Evolutionary conservation across 2,113 vertebrate species (phyloP), one percentile per base, ranked within the genome.

Genomic region (Sylvilagus bachmani): DNA sequence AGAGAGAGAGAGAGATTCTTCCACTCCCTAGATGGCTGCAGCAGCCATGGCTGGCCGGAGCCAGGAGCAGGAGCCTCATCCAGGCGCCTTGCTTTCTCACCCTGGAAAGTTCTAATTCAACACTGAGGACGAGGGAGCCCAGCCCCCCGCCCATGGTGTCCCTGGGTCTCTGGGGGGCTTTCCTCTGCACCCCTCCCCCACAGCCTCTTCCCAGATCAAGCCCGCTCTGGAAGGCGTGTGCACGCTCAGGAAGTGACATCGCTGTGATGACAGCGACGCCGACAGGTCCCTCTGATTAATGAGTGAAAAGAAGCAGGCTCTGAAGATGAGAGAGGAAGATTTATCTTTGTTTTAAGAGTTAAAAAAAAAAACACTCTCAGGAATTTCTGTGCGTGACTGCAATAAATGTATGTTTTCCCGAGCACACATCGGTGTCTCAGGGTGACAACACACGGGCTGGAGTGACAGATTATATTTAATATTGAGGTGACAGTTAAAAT

Each of bases 261-360:
- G 62, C 17, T 19, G 70, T 67, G 36, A 82, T 94, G 88, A 92
- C 53, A 86, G 90, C 21, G 6, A 62, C 62, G 27, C 44, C 38
- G 81, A 88, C 94, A 73, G 77, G 73, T 81, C 77, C 80, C 36
- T 44, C 27, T 93, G 93, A 84, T 89, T 93, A 88, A 96, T 73
- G 70, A 95, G 82, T 71, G 22, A 66, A 82, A 95, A 96, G 66
- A 89, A 89, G 24, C 53, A 29, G 58, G 75, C 66, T 6, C 44
- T 81, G 91, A 66, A 95, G 81, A 78, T n/a, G 83, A 84, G 62
- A 85, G n/a, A 31, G 31, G n/a, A 74, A 93, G 91, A 96, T 96
- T 95, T 94, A 88, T 95, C 81, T 96, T 89, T 89, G 86, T 95
- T 97, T 85, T 80, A 95, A 93, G 84, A 81, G 86, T 80, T 86